These are phyloP conservation scores for Cryptocephalus primarius DNA, from an alignment of 2,888 invertebrate genomes.

Conservation along the genomic window DNA sequence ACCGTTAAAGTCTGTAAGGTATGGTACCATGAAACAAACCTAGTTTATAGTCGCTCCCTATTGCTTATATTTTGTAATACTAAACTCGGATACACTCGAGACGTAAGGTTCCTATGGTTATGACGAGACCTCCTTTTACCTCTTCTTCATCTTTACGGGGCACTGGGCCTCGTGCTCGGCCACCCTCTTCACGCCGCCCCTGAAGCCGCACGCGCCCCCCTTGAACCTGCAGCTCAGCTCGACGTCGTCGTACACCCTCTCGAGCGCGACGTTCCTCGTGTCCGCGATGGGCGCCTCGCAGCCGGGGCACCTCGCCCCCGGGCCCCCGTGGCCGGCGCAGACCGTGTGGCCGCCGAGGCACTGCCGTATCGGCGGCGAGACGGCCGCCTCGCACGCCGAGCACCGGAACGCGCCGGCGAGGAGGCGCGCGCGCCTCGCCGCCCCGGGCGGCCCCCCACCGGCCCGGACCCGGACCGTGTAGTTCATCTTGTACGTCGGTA, in stretches of 20 bases:
- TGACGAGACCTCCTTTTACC: no score
- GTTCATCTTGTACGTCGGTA: conserved; percentile 4
- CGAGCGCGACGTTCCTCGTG: conserved; percentile 10
- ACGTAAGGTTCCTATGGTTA: no score
- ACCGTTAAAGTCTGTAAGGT: no score
- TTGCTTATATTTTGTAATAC: no score
- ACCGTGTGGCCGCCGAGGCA: conserved; percentile 12
- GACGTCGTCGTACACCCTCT: conserved; percentile 7
- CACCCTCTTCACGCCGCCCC: conserved; percentile 8
- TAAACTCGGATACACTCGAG: no score
- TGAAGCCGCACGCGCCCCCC: conserved; percentile 6
- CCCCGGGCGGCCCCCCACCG: conserved; percentile 1
- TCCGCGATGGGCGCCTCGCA: conserved; percentile 9
- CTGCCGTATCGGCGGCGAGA: conserved; percentile 11
- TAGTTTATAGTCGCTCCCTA: no score
- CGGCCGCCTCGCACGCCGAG: conserved; percentile 21
- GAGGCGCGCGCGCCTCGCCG: conserved; percentile 7
- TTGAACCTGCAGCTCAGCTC: conserved; percentile 9
- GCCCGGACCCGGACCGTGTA: conserved; percentile 6
- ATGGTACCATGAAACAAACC: no score
- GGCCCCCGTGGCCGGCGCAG: conserved; percentile 9
- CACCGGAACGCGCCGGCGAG: conserved; percentile 15
- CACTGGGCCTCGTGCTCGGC: no score
- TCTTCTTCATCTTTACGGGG: no score
- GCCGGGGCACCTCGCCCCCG: conserved; percentile 10